These are phyloP conservation scores for Mycogona germanica DNA, from an alignment of 2,888 invertebrate species.

Conservation along the genomic window DNA sequence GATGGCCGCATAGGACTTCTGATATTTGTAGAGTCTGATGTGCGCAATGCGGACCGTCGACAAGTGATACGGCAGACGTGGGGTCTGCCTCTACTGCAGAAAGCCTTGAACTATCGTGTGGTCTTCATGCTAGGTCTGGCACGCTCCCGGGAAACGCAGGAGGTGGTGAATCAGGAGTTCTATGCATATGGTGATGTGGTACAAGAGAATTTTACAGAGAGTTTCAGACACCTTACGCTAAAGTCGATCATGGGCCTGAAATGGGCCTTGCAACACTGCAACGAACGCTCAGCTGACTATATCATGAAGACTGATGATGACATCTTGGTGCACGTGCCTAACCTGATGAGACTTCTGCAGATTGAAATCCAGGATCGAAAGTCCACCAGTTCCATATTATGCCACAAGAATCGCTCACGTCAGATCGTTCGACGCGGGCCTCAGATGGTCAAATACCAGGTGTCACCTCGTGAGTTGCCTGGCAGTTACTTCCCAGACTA, in stretches of 20 bases:
- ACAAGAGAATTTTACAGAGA: constrained; percentile 24
- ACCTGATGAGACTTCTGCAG: constrained; percentile 21
- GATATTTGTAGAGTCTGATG: constrained; percentile 25
- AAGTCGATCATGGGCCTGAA: constrained; percentile 26
- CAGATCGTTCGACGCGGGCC: constrained; percentile 20
- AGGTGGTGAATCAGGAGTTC: constrained; percentile 20
- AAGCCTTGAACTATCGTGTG: constrained; percentile 24
- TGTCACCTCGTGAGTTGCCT: constrained; percentile 22
- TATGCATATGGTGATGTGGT: constrained; percentile 25
- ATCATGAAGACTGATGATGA: constrained; percentile 28
- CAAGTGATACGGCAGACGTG: constrained; percentile 28
- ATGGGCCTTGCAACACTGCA: constrained; percentile 23
- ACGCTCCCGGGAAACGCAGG: constrained; percentile 8
- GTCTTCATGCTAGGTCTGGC: constrained; percentile 24
- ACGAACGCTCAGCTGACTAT: constrained; percentile 22
- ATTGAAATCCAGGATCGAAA: background rate
- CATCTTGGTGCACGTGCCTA: constrained; percentile 26
- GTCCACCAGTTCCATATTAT: no score
- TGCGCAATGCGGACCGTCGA: constrained; percentile 23
- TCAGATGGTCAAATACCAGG: constrained; percentile 22
- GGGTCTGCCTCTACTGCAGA: constrained; percentile 25
- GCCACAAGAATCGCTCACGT: constrained; percentile 23
- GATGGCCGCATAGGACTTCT: constrained; percentile 14
- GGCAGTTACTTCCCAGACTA: constrained; percentile 25
- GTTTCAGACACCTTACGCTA: constrained; percentile 24